Evolutionary conservation across 1,140 invertebrate genomes (phyloP).

Genomic region (Parasteatoda tepidariorum): DNA sequence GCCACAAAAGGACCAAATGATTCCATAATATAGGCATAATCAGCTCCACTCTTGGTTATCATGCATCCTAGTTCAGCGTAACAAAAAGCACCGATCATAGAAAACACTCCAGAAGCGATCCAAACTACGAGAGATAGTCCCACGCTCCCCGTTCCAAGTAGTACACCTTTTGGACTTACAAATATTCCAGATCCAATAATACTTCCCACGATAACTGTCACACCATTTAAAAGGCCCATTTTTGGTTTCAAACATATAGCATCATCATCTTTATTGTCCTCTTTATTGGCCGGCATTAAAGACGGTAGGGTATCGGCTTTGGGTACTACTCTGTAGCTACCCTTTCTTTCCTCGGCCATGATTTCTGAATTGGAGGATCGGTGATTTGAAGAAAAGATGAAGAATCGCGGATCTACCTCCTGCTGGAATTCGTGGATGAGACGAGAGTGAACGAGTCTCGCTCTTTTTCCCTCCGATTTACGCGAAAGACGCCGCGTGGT

Average conservation of each 20-base stretch:
- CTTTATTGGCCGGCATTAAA: not conserved
- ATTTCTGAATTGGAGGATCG: not conserved
- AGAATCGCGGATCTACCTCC: too few species aligned
- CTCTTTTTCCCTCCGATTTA: too few species aligned
- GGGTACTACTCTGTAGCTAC: not conserved
- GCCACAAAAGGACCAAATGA: slow-evolving; percentile 84
- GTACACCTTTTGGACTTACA: slow-evolving; percentile 89
- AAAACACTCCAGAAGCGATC: slow-evolving; percentile 87
- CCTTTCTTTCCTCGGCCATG: not conserved
- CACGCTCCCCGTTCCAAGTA: slow-evolving; percentile 84
- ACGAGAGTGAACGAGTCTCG: not conserved
- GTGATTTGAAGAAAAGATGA: too few species aligned
- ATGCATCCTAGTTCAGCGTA: slow-evolving; percentile 94
- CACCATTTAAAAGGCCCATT: slow-evolving; percentile 92
- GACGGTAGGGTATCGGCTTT: too few species aligned
- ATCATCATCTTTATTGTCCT: slow-evolving; percentile 56
- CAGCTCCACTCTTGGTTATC: slow-evolving; percentile 78
- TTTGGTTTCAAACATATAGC: slow-evolving; percentile 82
- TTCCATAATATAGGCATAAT: slow-evolving; percentile 97
- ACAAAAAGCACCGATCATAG: slow-evolving; percentile 92
- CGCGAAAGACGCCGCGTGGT: too few species aligned
- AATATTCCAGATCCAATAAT: slow-evolving; percentile 96
- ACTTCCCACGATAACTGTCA: slow-evolving; percentile 92
- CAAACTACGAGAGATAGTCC: slow-evolving; percentile 89
- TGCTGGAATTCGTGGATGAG: too few species aligned